These are phyloP conservation scores for Mobula birostris DNA, from an alignment of 2,113 vertebrate species.

Conservation along the genomic window DNA sequence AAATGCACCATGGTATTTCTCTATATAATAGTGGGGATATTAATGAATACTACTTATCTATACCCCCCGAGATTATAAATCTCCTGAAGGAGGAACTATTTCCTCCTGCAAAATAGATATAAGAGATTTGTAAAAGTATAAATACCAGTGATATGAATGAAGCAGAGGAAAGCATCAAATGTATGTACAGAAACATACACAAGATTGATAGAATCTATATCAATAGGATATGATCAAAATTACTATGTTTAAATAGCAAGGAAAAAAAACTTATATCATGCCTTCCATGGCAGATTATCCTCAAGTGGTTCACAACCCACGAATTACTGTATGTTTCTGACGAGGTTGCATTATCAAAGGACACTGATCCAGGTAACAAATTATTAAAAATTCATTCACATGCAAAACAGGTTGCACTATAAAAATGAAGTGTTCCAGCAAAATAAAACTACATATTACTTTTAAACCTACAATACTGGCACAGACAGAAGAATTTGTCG, in stretches of 20 bases:
- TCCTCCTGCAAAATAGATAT: not conserved
- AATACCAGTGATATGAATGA: not conserved
- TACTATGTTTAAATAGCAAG: not conserved
- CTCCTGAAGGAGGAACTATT: not conserved
- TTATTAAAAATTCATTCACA: not conserved
- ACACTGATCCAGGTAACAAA: not conserved
- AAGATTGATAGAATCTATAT: not conserved
- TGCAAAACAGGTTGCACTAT: not conserved
- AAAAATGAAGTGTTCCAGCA: not conserved
- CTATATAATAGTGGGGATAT: not conserved
- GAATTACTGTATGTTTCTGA: not conserved
- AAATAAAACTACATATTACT: not conserved
- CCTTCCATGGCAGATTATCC: not conserved
- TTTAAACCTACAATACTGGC: not conserved
- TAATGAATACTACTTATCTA: not conserved
- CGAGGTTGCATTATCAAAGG: not conserved
- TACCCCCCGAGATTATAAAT: not conserved
- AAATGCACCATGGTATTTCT: not conserved
- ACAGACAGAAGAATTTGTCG: not conserved
- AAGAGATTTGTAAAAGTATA: not conserved
- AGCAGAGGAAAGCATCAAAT: not conserved
- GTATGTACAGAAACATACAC: not conserved
- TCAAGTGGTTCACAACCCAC: not conserved
- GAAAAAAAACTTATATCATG: not conserved
- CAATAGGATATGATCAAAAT: not conserved